Conservation (phyloP, 1,140 invertebrate species). For the Achroia grisella region DNA sequence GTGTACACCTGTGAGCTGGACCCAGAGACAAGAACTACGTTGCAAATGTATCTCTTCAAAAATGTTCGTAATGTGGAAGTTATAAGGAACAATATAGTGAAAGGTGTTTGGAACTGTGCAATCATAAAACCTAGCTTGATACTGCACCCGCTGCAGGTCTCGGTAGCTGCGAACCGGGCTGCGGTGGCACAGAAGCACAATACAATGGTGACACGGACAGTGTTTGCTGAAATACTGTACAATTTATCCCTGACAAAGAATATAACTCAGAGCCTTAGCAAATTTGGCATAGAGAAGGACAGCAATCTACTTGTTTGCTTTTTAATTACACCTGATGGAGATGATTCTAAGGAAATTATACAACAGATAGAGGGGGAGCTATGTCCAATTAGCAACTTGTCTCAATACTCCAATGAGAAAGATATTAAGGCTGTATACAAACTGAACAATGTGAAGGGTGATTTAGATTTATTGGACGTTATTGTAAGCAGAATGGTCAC, state of each 20-base stretch:
- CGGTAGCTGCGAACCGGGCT: conserved; percentile 81
- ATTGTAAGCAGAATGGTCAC: conserved; percentile 77
- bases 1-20: conserved; percentile 62
- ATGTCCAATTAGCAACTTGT: conserved; percentile 59
- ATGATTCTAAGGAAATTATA: conserved; percentile 49
- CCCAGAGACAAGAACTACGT: conserved; percentile 52
- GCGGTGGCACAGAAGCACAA: conserved; percentile 65
- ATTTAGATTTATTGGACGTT: conserved; percentile 71
- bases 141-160: conserved; percentile 78
- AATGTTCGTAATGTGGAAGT: conserved; percentile 76
- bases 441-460: conserved; percentile 66
- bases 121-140: conserved; percentile 78
- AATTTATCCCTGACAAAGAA: conserved; percentile 81
- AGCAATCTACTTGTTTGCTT: conserved; percentile 74
- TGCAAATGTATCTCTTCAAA: conserved; percentile 75
- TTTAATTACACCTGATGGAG: conserved; percentile 58
- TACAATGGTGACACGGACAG: conserved; percentile 75
- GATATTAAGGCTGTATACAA: conserved; percentile 75
- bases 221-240: conserved; percentile 81
- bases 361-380: conserved; percentile 68
- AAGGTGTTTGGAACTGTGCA: conserved; percentile 75
- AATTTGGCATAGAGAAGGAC: conserved; percentile 78
- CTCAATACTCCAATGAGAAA: conserved; percentile 58
- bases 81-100: conserved; percentile 72
- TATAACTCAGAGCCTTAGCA: conserved; percentile 77